phyloP scores from a whole-genome alignment of 2,797 vertebrate species.

The Sandelia bainsii region DNA sequence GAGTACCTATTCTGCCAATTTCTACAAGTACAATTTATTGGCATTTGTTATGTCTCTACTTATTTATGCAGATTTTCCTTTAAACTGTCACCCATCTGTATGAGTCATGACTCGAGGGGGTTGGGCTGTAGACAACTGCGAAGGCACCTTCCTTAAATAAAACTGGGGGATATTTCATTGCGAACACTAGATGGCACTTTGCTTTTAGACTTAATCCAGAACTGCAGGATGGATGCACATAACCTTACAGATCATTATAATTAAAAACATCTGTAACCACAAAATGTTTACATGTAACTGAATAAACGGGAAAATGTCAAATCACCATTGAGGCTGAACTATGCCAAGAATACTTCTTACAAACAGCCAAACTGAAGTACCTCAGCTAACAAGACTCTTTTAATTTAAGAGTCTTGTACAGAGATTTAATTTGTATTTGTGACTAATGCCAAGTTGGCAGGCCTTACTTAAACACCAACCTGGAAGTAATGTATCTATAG shows the following conservation, averaged over 20 bases:
- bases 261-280: constrained; percentile 32
- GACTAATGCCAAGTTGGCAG: constrained; percentile 36
- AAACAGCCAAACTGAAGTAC: constrained; percentile 16
- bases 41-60: too few species aligned
- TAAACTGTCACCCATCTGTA: not conserved
- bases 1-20: too few species aligned
- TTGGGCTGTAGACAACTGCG: not conserved
- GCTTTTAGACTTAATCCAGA: not conserved
- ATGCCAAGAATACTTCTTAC: constrained; percentile 32
- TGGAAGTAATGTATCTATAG: constrained; percentile 21
- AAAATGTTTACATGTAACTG: constrained; percentile 28
- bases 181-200: constrained; percentile 61
- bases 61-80: not conserved
- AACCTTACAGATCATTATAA: constrained; percentile 20
- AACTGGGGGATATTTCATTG: not conserved
- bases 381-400: not conserved
- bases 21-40: too few species aligned
- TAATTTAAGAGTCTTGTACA: too few species aligned
- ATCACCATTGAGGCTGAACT: constrained; percentile 8
- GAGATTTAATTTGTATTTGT: constrained; percentile 6
- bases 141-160: not conserved
- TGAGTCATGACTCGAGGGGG: not conserved
- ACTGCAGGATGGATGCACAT: not conserved
- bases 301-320: constrained; percentile 26
- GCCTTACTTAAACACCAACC: constrained; percentile 21